phyloP scores from a whole-genome alignment of 2,888 invertebrate genomes.

The Rosalia funebris region DNA sequence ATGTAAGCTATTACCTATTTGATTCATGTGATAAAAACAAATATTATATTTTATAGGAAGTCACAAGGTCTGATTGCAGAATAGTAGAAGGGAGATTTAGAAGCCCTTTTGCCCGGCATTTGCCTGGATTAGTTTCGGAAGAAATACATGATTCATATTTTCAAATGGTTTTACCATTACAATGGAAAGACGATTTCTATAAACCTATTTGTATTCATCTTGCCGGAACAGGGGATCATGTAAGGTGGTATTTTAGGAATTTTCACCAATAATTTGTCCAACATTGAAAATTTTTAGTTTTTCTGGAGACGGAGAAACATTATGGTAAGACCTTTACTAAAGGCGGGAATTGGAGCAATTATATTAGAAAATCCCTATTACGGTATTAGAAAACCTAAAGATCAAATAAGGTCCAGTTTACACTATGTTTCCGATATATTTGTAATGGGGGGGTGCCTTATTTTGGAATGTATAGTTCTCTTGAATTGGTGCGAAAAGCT shows the following conservation, averaged over 20 bases:
- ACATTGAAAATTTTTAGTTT: slow-evolving; percentile 69
- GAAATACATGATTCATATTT: slow-evolving; percentile 87
- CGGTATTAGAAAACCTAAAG: slow-evolving; percentile 86
- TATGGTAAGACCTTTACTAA: slow-evolving; percentile 90
- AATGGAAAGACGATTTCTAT: slow-evolving; percentile 75
- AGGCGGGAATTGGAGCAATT: slow-evolving; percentile 92
- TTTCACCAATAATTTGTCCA: slow-evolving; percentile 20
- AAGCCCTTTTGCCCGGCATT: slow-evolving; percentile 82
- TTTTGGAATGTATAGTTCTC: slow-evolving; percentile 90
- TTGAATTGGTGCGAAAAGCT: slow-evolving; percentile 93
- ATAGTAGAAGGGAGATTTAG: slow-evolving; percentile 88
- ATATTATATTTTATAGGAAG: slow-evolving; percentile 68
- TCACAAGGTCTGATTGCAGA: slow-evolving; percentile 76
- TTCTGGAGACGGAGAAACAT: slow-evolving; percentile 90
- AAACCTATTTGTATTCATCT: slow-evolving; percentile 93
- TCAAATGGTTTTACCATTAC: slow-evolving; percentile 82
- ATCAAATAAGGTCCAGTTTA: slow-evolving; percentile 88
- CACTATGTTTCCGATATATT: slow-evolving; percentile 97
- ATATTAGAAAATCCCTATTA: slow-evolving; percentile 98
- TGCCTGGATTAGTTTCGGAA: slow-evolving; percentile 88
- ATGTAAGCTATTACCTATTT: slow-evolving; percentile 74
- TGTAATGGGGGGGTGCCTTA: slow-evolving; percentile 97
- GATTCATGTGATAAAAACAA: slow-evolving; percentile 11
- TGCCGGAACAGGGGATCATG: slow-evolving; percentile 98
- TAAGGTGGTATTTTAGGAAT: slow-evolving; percentile 61